phyloP scores from a whole-genome alignment of 1,140 invertebrate species.

The Tetranychus urticae region DNA sequence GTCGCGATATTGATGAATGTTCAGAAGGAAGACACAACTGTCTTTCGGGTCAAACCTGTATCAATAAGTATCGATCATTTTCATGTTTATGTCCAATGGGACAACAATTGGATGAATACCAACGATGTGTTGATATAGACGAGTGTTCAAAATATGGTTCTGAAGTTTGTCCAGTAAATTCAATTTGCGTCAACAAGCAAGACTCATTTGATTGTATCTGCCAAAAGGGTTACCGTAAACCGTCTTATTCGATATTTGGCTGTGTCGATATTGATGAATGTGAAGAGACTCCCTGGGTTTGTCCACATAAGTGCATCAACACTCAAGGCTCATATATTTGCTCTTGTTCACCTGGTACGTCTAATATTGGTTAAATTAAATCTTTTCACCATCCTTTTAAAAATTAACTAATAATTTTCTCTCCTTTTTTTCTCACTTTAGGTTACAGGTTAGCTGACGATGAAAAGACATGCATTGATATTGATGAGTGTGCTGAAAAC shows the following conservation, averaged over 20 bases:
- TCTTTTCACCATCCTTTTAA: background rate
- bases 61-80: constrained; percentile 58
- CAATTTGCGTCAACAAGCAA: background rate
- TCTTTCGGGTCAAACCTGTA: constrained; percentile 45
- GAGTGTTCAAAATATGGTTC: constrained; percentile 21
- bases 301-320: background rate
- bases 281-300: background rate
- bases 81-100: constrained; percentile 26
- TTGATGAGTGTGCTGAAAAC: too few relatives aligned
- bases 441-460: too few relatives aligned
- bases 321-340: background rate
- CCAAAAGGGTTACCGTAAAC: background rate
- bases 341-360: background rate
- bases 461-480: too few relatives aligned
- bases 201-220: background rate
- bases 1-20: constrained; percentile 33
- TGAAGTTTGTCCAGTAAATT: background rate
- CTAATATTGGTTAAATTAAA: background rate
- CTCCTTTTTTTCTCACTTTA: background rate
- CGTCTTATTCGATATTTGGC: background rate
- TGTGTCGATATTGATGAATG: background rate
- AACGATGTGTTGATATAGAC: constrained; percentile 29
- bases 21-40: constrained; percentile 54
- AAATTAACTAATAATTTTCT: background rate
- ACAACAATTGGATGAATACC: background rate